These are phyloP conservation scores for Melanaphis sacchari DNA, from an alignment of 1,140 invertebrate genomes.

Conservation along the genomic window DNA sequence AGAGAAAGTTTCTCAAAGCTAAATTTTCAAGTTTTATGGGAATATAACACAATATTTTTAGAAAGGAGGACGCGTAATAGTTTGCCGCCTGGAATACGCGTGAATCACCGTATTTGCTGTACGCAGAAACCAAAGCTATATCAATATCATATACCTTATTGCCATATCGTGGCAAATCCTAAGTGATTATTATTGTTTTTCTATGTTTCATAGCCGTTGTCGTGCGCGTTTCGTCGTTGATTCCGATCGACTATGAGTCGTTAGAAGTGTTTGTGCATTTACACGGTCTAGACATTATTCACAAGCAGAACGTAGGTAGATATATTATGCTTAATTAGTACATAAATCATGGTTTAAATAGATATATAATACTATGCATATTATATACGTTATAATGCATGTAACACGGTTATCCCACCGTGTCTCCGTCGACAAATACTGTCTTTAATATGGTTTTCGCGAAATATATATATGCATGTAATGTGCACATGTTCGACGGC, in stretches of 20 bases:
- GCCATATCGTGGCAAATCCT: neutral
- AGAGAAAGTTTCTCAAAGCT: neutral
- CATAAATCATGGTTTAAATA: too few species aligned
- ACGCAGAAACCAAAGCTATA: neutral
- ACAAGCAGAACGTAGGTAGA: neutral
- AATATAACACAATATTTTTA: slow-evolving; percentile 4
- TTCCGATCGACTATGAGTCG: neutral
- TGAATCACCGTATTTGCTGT: neutral
- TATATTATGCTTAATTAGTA: too few species aligned
- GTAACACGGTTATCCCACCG: too few species aligned
- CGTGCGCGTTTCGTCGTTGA: neutral
- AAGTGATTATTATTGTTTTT: neutral
- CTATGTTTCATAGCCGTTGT: neutral
- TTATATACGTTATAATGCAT: too few species aligned
- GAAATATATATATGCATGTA: too few species aligned
- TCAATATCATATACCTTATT: neutral
- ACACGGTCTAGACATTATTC: neutral
- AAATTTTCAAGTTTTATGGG: neutral
- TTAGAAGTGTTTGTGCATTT: neutral
- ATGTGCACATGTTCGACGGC: neutral
- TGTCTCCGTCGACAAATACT: too few species aligned
- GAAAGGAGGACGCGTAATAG: neutral
- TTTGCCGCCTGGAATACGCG: neutral
- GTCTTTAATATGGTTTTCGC: neutral
- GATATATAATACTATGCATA: too few species aligned